A percentile compares a stretch with the other conserved stretches of the same genome.
phyloP scores from a whole-genome alignment of 2,888 invertebrate genomes.

The Sialis lutaria region DNA sequence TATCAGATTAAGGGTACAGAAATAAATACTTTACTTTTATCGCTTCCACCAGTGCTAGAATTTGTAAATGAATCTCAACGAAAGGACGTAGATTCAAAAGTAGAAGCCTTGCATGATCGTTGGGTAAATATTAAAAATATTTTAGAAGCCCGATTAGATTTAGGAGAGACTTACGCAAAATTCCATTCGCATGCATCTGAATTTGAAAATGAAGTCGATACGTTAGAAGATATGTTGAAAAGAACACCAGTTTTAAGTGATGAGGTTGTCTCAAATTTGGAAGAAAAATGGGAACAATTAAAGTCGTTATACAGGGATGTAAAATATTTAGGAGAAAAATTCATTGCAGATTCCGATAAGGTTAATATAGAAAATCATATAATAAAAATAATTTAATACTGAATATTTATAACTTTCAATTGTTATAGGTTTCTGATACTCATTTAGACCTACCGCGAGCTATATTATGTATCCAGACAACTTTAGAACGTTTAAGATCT shows the following conservation, averaged over 20 bases:
- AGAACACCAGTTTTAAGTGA: conserved; percentile 32
- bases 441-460: conserved; percentile 51
- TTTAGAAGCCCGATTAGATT: conserved; percentile 42
- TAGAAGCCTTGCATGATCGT: conserved; percentile 39
- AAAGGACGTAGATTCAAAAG: conserved; percentile 41
- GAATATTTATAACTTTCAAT: conserved; percentile 16
- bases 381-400: neutral
- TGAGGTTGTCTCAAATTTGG: conserved; percentile 29
- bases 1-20: conserved; percentile 49
- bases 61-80: conserved; percentile 45
- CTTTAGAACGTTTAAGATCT: conserved; percentile 46
- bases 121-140: conserved; percentile 44
- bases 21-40: conserved; percentile 42
- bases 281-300: conserved; percentile 47
- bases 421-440: conserved; percentile 42
- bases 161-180: conserved; percentile 48
- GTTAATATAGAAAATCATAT: conserved; percentile 21
- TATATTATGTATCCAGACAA: conserved; percentile 44
- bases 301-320: conserved; percentile 45
- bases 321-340: conserved; percentile 45
- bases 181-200: conserved; percentile 53
- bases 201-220: conserved; percentile 45
- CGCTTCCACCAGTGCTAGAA: conserved; percentile 42
- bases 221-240: conserved; percentile 39
- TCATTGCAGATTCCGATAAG: conserved; percentile 39